phyloP scores from a whole-genome alignment of 1,140 invertebrate genomes.

The Eumaeus atala region DNA sequence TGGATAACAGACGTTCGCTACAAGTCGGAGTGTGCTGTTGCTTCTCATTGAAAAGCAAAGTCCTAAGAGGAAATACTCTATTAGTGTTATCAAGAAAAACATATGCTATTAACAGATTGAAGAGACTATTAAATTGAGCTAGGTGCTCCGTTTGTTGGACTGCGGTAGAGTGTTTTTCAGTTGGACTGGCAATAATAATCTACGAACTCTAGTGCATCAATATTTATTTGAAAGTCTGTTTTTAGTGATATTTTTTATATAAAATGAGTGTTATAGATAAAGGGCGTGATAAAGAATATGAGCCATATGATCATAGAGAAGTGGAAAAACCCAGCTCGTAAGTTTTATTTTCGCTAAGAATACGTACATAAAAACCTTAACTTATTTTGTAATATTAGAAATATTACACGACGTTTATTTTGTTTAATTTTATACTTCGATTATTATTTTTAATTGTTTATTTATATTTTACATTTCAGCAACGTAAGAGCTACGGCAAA shows the following conservation, averaged over 20 bases:
- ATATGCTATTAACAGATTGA: slow-evolving; percentile 23
- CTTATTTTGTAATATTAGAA: background rate
- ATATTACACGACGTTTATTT: too few relatives aligned
- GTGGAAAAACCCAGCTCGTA: slow-evolving; percentile 80
- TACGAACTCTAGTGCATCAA: background rate
- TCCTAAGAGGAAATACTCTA: slow-evolving; percentile 21
- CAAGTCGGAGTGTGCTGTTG: background rate
- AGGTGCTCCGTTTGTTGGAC: slow-evolving; percentile 6
- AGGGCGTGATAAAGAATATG: slow-evolving; percentile 29
- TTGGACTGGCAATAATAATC: background rate
- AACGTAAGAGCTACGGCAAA: slow-evolving; percentile 84
- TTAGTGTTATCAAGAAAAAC: slow-evolving; percentile 28
- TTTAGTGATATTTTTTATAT: background rate
- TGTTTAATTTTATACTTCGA: too few relatives aligned
- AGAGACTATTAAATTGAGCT: slow-evolving; percentile 18
- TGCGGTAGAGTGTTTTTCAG: background rate
- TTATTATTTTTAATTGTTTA: too few relatives aligned
- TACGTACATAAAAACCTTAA: background rate
- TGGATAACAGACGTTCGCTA: background rate
- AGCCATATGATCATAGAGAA: slow-evolving; percentile 80
- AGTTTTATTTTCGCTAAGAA: slow-evolving; percentile 47
- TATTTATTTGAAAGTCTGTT: background rate
- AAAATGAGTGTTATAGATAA: background rate
- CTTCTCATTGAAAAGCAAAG: background rate
- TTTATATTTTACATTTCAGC: slow-evolving; percentile 63